These are phyloP conservation scores for Anadara kagoshimensis DNA, from an alignment of 1,140 invertebrate genomes.

Conservation along the genomic window DNA sequence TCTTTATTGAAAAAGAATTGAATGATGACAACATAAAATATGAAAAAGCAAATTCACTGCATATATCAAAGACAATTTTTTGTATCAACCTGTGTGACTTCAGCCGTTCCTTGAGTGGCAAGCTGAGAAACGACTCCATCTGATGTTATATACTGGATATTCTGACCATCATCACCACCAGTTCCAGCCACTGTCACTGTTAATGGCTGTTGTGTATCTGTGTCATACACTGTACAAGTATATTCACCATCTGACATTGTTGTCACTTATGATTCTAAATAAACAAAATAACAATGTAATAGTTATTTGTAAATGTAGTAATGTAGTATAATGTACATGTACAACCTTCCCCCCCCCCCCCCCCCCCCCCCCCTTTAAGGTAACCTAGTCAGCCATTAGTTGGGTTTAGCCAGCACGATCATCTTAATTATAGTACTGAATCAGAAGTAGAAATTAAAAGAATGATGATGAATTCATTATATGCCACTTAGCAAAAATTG, in stretches of 20 bases:
- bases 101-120: constrained; percentile 36
- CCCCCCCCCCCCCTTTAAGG: too few relatives aligned
- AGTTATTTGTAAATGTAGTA: neutral
- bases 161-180: constrained; percentile 49
- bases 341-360: too few relatives aligned
- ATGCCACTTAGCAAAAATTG: too few relatives aligned
- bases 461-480: too few relatives aligned
- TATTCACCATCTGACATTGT: constrained; percentile 55
- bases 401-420: too few relatives aligned
- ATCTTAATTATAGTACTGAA: too few relatives aligned
- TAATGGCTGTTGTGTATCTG: constrained; percentile 61
- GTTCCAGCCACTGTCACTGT: constrained; percentile 60
- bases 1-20: too few relatives aligned
- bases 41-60: neutral
- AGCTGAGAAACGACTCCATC: constrained; percentile 57
- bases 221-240: constrained; percentile 64
- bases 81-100: constrained; percentile 51
- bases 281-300: neutral
- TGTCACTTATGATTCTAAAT: neutral
- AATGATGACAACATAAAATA: neutral
- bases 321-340: neutral
- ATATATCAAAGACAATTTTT: neutral
- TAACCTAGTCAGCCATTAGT: too few relatives aligned
- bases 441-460: too few relatives aligned
- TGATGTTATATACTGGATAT: constrained; percentile 65